phyloP scores from a whole-genome alignment of 2,113 vertebrate species.

The Tretioscincus oriximinensis region DNA sequence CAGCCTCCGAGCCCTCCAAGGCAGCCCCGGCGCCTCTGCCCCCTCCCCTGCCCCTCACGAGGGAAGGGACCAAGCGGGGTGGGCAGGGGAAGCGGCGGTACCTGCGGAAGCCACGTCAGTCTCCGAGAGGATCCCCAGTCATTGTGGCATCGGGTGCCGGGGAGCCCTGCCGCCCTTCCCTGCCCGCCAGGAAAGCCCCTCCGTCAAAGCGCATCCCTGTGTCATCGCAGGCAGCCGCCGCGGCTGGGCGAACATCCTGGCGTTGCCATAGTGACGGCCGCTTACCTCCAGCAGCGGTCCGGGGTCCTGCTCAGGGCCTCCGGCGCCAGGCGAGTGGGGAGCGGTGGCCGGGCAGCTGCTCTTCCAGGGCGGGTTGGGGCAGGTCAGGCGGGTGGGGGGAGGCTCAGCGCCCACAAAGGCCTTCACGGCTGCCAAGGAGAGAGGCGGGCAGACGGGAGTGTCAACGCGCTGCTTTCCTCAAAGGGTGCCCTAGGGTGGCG shows the following conservation, averaged over 20 bases:
- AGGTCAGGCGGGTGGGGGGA: not conserved
- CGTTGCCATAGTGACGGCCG: constrained; percentile 25
- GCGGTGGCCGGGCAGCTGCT: not conserved
- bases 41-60: not conserved
- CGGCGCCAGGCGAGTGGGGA: not conserved
- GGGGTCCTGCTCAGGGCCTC: not conserved
- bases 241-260: constrained; percentile 11
- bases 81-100: not conserved
- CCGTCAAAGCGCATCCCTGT: not conserved
- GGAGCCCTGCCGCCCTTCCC: not conserved
- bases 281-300: constrained; percentile 30
- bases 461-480: not conserved
- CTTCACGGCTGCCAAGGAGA: not conserved
- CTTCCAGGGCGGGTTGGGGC: not conserved
- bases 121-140: not conserved
- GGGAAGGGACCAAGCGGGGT: not conserved
- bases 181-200: constrained; percentile 20
- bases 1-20: not conserved
- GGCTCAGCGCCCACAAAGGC: not conserved
- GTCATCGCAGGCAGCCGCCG: not conserved
- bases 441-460: not conserved
- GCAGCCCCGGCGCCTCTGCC: not conserved
- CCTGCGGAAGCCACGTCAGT: not conserved
- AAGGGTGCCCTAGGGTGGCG: not conserved
- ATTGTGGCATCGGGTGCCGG: not conserved